Percentiles rank a stretch among this genome's conserved stretches.
phyloP scores from a whole-genome alignment of 2,113 vertebrate species.

The Diphyllodes magnificus region DNA sequence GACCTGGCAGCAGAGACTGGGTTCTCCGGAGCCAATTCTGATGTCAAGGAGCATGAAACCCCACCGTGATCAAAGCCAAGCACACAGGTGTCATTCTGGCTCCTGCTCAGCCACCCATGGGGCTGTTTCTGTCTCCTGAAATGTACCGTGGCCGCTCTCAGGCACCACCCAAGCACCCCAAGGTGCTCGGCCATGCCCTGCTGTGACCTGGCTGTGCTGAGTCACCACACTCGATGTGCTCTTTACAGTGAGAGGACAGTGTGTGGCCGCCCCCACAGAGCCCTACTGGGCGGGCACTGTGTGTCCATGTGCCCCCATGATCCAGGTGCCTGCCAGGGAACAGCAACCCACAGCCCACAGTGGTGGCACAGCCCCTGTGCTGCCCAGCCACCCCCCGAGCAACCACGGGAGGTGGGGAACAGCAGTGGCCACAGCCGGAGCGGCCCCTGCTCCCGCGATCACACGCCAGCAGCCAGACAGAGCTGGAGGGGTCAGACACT shows the following conservation, averaged over 20 bases:
- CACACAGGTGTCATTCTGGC: background rate
- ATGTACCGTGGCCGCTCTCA: fast-evolving
- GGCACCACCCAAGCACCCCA: background rate
- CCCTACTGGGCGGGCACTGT: fast-evolving
- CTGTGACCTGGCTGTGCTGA: background rate
- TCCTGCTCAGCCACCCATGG: fast-evolving
- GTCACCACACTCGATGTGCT: fast-evolving
- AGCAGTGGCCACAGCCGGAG: background rate
- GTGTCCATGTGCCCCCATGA: fast-evolving
- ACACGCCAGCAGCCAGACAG: background rate
- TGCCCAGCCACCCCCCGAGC: background rate
- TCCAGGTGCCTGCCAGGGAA: slow-evolving; percentile 36
- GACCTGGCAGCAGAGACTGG: background rate
- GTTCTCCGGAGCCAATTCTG: background rate
- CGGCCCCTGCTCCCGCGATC: fast-evolving
- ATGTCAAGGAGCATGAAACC: background rate
- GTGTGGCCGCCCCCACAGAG: fast-evolving
- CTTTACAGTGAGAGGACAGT: fast-evolving
- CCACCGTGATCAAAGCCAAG: background rate
- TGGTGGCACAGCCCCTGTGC: background rate
- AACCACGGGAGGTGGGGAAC: background rate
- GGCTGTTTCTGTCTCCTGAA: background rate
- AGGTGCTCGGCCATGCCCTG: fast-evolving
- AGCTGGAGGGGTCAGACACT: background rate
- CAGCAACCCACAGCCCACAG: background rate